Conservation (phyloP, 2,113 vertebrate species). For the Xyrauchen texanus region DNA sequence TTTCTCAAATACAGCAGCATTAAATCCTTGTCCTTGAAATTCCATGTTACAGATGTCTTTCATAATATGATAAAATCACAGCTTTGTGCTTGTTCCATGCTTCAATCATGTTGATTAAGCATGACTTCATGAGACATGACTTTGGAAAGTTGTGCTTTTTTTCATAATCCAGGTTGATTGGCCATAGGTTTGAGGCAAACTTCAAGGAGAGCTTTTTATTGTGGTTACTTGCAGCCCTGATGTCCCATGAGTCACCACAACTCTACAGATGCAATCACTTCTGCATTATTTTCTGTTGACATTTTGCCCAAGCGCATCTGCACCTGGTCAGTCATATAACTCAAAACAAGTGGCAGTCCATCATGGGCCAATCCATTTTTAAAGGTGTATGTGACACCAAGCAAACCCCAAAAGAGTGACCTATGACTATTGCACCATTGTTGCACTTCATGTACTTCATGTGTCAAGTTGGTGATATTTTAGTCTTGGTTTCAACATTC, state of each 20-base stretch:
- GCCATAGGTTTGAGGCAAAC: neutral
- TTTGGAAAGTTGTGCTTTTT: neutral
- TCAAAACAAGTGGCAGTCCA: neutral
- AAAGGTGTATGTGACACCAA: too few relatives aligned
- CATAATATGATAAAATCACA: neutral
- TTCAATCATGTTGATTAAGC: neutral
- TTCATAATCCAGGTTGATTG: neutral
- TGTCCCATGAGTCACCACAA: conserved; percentile 40
- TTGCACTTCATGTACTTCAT: conserved; percentile 1
- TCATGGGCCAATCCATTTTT: neutral
- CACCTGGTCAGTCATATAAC: conserved; percentile 41
- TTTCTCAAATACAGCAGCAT: conserved; percentile 29
- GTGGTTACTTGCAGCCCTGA: neutral
- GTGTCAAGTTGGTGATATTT: neutral
- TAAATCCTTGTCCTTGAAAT: neutral
- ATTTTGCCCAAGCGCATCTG: conserved; percentile 41
- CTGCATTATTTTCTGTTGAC: conserved; percentile 45
- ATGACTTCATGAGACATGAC: neutral
- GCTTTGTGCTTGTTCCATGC: neutral
- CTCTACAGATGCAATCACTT: conserved; percentile 48
- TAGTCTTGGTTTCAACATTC: too few relatives aligned
- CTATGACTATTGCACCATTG: conserved; percentile 6
- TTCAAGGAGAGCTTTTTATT: neutral
- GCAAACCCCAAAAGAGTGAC: neutral
- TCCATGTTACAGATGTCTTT: neutral